phyloP scores from a whole-genome alignment of 2,797 vertebrate genomes.

The Sebastes hopkinsi region DNA sequence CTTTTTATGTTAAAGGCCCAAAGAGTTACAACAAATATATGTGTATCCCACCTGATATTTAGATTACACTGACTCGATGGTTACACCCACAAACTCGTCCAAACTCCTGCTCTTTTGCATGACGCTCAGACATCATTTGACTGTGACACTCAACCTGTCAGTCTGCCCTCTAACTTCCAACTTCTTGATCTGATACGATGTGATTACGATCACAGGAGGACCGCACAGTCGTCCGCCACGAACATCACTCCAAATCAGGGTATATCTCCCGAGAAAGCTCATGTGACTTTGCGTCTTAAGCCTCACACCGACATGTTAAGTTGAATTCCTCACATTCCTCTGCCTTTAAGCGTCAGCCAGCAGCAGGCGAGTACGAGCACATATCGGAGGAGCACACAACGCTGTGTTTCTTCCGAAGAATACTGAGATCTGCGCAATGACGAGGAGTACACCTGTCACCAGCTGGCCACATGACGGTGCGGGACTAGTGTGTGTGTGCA shows the following conservation, averaged over 20 bases:
- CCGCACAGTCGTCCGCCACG: neutral
- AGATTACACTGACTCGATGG: neutral
- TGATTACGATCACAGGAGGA: constrained; percentile 13
- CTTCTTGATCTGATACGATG: constrained; percentile 22
- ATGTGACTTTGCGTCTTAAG: constrained; percentile 59
- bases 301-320: constrained; percentile 60
- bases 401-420: neutral
- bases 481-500: neutral
- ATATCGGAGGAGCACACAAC: constrained; percentile 3
- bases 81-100: constrained; percentile 5
- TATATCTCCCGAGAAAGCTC: constrained; percentile 32
- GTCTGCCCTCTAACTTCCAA: neutral
- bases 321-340: constrained; percentile 75
- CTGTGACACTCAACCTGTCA: constrained; percentile 20
- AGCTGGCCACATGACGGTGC: constrained; percentile 26
- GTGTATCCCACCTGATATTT: neutral
- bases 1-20: neutral
- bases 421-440: constrained; percentile 16
- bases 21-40: neutral
- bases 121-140: constrained; percentile 33
- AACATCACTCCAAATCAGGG: constrained; percentile 23
- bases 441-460: constrained; percentile 52
- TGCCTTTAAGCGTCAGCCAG: constrained; percentile 33
- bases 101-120: constrained; percentile 38
- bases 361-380: constrained; percentile 45